Evolutionary conservation across 2,888 invertebrate genomes (phyloP).

Genomic region (Hetaerina titia): DNA sequence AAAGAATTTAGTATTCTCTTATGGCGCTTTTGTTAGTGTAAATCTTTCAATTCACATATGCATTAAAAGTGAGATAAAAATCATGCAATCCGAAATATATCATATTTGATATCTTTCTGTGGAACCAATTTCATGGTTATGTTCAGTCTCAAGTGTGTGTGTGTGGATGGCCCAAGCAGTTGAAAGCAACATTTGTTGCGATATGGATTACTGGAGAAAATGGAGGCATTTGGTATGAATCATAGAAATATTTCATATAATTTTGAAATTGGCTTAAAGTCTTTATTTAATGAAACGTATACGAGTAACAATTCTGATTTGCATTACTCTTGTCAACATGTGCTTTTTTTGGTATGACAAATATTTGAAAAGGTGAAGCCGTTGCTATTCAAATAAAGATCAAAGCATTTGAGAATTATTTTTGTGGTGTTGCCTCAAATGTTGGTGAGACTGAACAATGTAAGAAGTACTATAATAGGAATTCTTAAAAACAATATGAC

Average conservation of each 20-base stretch:
- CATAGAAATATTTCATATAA: background rate
- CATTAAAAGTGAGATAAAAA: constrained; percentile 37
- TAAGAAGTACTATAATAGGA: constrained; percentile 14
- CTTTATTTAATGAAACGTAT: constrained; percentile 11
- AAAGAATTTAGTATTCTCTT: constrained; percentile 28
- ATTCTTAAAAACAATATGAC: constrained; percentile 6
- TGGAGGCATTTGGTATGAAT: background rate
- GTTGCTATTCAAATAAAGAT: constrained; percentile 22
- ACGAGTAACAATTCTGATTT: constrained; percentile 2
- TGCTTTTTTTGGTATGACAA: background rate
- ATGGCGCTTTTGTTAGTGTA: constrained; percentile 55
- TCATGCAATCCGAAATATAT: constrained; percentile 4
- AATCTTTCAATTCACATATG: background rate
- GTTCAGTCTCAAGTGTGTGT: background rate
- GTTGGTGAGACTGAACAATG: constrained; percentile 33
- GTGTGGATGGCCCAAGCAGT: background rate
- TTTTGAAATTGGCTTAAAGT: constrained; percentile 34
- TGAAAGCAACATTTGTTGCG: background rate
- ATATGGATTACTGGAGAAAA: constrained; percentile 11
- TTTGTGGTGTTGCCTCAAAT: constrained; percentile 32
- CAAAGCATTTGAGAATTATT: constrained; percentile 35
- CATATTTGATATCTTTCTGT: constrained; percentile 29
- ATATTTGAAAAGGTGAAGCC: constrained; percentile 10
- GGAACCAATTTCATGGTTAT: constrained; percentile 19
- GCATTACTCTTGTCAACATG: background rate